phyloP scores from a whole-genome alignment of 2,113 vertebrate species.

The Apodemus sylvaticus region DNA sequence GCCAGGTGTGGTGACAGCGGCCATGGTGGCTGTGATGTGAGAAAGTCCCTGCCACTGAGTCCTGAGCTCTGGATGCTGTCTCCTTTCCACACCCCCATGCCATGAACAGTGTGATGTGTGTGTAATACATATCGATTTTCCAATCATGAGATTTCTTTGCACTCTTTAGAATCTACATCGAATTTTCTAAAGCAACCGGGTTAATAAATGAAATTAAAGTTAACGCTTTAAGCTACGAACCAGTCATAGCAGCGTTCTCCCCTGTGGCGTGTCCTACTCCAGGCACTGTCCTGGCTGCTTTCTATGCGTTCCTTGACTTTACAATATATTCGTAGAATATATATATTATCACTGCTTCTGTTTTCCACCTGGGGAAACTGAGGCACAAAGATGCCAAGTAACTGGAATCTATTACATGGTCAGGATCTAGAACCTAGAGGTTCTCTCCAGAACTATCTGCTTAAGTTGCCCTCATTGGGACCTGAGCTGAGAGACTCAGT shows the following conservation, averaged over 20 bases:
- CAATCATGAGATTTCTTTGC: conserved; percentile 26
- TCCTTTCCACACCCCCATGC: background rate
- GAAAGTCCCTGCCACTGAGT: background rate
- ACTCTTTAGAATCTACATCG: conserved; percentile 17
- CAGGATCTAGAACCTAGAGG: background rate
- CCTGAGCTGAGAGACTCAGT: background rate
- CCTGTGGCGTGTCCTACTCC: background rate
- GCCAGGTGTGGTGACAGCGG: background rate
- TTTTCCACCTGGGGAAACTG: background rate
- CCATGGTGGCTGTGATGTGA: rapidly evolving
- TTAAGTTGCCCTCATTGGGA: background rate
- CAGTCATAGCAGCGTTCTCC: background rate
- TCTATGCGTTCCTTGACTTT: background rate
- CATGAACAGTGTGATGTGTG: background rate
- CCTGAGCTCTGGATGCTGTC: background rate
- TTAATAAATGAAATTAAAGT: conserved; percentile 34
- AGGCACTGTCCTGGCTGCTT: background rate
- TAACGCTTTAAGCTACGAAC: background rate
- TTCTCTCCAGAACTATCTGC: no score
- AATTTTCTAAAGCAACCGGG: conserved; percentile 8
- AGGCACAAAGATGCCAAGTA: background rate
- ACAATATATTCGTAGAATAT: background rate
- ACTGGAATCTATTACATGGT: background rate
- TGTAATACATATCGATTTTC: background rate
- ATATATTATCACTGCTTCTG: no score